Percentiles rank a stretch among this genome's conserved stretches.
phyloP scores from a whole-genome alignment of 2,113 vertebrate genomes.

The Hydrolagus affinis region DNA sequence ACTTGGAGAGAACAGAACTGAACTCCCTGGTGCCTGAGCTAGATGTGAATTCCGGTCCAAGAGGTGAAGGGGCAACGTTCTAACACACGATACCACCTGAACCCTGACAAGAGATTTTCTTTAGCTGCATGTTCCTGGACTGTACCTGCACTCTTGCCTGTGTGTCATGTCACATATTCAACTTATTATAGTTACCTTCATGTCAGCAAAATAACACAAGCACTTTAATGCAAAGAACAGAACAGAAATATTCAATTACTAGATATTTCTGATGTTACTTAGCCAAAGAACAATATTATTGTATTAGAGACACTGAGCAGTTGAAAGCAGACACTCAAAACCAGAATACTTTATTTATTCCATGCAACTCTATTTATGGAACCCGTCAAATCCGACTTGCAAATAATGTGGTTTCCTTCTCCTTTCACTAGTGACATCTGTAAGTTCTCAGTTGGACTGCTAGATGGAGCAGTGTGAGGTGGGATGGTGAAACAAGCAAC shows the following conservation, averaged over 20 bases:
- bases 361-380: background rate
- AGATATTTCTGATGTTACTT: background rate
- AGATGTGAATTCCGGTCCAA: background rate
- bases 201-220: background rate
- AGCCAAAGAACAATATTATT: background rate
- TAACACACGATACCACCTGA: background rate
- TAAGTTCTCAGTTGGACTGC: background rate
- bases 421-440: background rate
- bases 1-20: background rate
- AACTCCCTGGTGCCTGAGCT: background rate
- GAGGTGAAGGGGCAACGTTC: background rate
- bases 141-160: background rate
- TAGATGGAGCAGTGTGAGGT: background rate
- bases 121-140: background rate
- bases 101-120: background rate
- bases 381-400: background rate
- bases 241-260: background rate
- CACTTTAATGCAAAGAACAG: background rate
- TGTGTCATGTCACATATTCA: background rate
- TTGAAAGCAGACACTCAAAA: background rate
- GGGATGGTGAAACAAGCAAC: background rate
- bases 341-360: constrained; percentile 6
- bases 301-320: too few relatives aligned
- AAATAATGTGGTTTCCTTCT: too few relatives aligned
- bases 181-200: background rate